A percentile compares a stretch with the other conserved stretches of the same genome.
Conservation (phyloP, 2,888 invertebrate genomes). For the Agelastica alni region DNA sequence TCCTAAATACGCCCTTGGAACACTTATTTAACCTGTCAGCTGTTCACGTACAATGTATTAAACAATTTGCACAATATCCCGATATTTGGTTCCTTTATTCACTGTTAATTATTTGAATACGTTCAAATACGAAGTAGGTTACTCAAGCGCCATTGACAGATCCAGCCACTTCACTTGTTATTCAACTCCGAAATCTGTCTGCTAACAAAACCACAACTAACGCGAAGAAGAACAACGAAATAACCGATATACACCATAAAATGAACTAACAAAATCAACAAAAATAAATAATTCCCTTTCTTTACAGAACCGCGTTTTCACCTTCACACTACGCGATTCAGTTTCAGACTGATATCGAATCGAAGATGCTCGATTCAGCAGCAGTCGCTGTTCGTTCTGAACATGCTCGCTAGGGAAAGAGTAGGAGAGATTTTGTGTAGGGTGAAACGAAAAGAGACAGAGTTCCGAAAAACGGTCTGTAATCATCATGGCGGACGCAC, state of each 20-base stretch:
- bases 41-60: constrained; percentile 1
- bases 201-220: too few relatives aligned
- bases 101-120: constrained; percentile 25
- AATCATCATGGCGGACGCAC: constrained; percentile 42
- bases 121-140: constrained; percentile 22
- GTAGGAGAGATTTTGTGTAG: constrained; percentile 14
- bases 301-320: constrained; percentile 18
- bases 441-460: constrained; percentile 27
- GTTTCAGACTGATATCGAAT: constrained; percentile 30
- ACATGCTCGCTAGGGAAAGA: constrained; percentile 26
- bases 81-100: constrained; percentile 7
- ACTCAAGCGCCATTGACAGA: constrained; percentile 29
- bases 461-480: constrained; percentile 35
- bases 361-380: constrained; percentile 29
- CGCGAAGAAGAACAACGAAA: too few relatives aligned
- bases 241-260: too few relatives aligned
- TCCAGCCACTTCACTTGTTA: constrained; percentile 17
- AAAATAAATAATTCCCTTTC: constrained; percentile 2
- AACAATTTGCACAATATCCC: constrained; percentile 15
- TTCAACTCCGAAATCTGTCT: constrained; percentile 7
- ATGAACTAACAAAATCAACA: constrained; percentile 12
- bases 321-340: constrained; percentile 21
- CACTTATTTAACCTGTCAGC: constrained; percentile 11
- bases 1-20: constrained; percentile 1
- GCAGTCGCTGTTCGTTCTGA: constrained; percentile 29